A percentile compares a stretch with the other conserved stretches of the same genome.
Evolutionary conservation across 2,888 invertebrate genomes (phyloP).

Genomic region (Melieria crassipennis): DNA sequence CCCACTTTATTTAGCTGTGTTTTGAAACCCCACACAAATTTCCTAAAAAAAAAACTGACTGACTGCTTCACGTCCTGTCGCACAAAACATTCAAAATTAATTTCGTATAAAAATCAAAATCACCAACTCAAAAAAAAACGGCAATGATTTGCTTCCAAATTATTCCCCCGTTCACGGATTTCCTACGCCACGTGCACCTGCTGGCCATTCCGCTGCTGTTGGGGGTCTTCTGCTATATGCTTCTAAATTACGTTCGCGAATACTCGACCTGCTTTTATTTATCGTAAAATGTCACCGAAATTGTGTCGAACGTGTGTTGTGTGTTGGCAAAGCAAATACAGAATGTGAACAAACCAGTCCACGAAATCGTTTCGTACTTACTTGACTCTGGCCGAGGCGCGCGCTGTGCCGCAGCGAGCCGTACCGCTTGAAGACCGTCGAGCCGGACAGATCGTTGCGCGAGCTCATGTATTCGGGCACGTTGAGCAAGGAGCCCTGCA

Average conservation of each 20-base stretch:
- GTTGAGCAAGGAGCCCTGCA: conserved; percentile 68
- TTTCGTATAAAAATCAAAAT: too few species aligned
- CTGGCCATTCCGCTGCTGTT: not conserved
- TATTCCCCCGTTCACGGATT: too few species aligned
- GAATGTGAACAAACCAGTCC: too few species aligned
- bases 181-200: too few species aligned
- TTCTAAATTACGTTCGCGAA: conserved; percentile 7
- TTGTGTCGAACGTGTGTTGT: not conserved
- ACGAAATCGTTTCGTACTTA: conserved; percentile 40
- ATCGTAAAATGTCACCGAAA: not conserved
- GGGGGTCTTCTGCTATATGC: not conserved
- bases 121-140: too few species aligned
- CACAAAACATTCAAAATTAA: not conserved
- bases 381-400: conserved; percentile 53
- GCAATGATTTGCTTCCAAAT: too few species aligned
- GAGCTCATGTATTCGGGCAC: conserved; percentile 68
- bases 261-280: conserved; percentile 13
- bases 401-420: conserved; percentile 64
- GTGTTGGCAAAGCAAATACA: too few species aligned
- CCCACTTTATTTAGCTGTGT: too few species aligned
- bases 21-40: too few species aligned
- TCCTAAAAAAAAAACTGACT: too few species aligned
- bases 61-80: too few species aligned
- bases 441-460: conserved; percentile 67
- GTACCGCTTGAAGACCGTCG: conserved; percentile 58